These are phyloP conservation scores for Vimba vimba DNA, from an alignment of 2,113 vertebrate genomes.

Conservation along the genomic window DNA sequence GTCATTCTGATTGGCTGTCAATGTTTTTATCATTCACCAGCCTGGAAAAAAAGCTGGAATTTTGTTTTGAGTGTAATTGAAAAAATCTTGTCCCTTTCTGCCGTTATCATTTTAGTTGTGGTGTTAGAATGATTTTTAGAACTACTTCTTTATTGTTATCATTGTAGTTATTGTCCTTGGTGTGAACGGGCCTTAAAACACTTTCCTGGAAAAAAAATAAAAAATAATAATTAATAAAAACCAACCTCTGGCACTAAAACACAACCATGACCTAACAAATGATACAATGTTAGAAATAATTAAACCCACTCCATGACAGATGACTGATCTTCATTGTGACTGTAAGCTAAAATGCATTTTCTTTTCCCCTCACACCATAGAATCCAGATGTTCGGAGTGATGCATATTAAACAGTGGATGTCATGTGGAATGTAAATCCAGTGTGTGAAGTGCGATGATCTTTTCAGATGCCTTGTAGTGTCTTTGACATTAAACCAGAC, in stretches of 20 bases:
- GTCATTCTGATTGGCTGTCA: too few relatives aligned
- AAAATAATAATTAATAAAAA: background rate
- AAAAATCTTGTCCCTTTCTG: too few relatives aligned
- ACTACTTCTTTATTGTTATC: too few relatives aligned
- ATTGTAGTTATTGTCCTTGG: too few relatives aligned
- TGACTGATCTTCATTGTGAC: constrained; percentile 7
- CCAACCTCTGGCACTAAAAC: background rate
- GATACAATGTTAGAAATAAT: constrained; percentile 11
- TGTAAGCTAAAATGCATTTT: constrained; percentile 32
- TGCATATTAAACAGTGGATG: constrained; percentile 61
- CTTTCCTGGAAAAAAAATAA: too few relatives aligned
- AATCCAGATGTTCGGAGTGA: constrained; percentile 68
- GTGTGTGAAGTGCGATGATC: constrained; percentile 42
- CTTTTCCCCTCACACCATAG: constrained; percentile 28
- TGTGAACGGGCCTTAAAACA: background rate
- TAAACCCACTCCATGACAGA: constrained; percentile 22
- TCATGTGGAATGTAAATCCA: constrained; percentile 61
- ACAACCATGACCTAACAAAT: background rate
- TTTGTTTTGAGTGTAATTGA: too few relatives aligned
- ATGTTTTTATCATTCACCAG: too few relatives aligned
- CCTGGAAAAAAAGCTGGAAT: too few relatives aligned
- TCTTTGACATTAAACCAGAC: constrained; percentile 57
- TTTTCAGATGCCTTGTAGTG: constrained; percentile 69
- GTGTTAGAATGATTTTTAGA: too few relatives aligned
- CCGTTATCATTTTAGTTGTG: too few relatives aligned